A percentile compares a stretch with the other conserved stretches of the same genome.
These are phyloP conservation scores for Xylophagus ater DNA, from an alignment of 2,888 invertebrate genomes.

Conservation along the genomic window DNA sequence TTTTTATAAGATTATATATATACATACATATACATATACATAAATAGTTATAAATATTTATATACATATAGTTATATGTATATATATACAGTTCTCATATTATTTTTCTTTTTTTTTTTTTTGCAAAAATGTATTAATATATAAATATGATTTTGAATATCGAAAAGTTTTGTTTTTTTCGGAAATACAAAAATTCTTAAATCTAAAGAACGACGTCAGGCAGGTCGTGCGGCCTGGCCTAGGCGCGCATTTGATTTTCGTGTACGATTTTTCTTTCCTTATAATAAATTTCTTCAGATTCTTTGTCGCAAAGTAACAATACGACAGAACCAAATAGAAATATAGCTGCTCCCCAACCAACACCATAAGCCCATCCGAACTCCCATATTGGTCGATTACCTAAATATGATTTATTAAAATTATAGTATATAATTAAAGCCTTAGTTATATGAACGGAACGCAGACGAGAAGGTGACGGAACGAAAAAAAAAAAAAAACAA, in stretches of 20 bases:
- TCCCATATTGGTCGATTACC: conserved; percentile 90
- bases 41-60: conserved; percentile 5
- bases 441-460: neutral
- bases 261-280: conserved; percentile 84
- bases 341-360: conserved; percentile 95
- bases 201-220: conserved; percentile 41
- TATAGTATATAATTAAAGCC: neutral
- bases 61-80: conserved; percentile 8
- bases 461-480: neutral
- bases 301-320: conserved; percentile 90
- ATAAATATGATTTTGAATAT: too few species aligned
- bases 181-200: conserved; percentile 23
- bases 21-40: too few species aligned
- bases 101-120: too few species aligned
- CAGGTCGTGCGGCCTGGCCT: conserved; percentile 42
- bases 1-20: conserved; percentile 7
- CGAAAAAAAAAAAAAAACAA: neutral
- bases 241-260: conserved; percentile 41
- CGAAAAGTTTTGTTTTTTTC: conserved; percentile 12
- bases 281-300: conserved; percentile 95
- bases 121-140: too few species aligned
- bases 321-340: conserved; percentile 91
- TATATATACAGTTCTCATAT: neutral
- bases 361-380: conserved; percentile 97
- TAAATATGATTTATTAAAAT: conserved; percentile 27